These are phyloP conservation scores for Embiotoca jacksoni DNA, from an alignment of 2,113 vertebrate genomes.

Conservation along the genomic window DNA sequence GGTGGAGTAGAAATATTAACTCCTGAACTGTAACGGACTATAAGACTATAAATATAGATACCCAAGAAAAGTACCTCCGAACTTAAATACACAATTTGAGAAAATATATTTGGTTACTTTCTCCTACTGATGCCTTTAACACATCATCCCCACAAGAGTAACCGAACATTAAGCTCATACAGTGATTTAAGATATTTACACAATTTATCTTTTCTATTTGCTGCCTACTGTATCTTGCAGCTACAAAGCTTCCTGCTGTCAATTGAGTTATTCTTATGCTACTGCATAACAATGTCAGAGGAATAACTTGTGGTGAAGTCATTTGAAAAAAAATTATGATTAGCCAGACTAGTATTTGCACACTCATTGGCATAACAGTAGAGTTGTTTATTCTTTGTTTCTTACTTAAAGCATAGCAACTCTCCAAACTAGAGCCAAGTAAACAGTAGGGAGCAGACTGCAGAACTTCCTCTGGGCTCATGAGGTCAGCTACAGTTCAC, in stretches of 20 bases:
- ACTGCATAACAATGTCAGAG: conserved; percentile 60
- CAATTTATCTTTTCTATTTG: background rate
- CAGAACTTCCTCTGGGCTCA: conserved; percentile 51
- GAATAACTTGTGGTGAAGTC: conserved; percentile 59
- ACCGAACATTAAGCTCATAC: background rate
- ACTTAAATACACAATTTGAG: background rate
- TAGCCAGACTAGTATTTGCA: conserved; percentile 52
- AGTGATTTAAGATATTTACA: background rate
- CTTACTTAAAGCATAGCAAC: conserved; percentile 42
- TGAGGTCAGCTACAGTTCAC: conserved; percentile 73
- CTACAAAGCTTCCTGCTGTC: conserved; percentile 45
- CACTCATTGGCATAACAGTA: conserved; percentile 36
- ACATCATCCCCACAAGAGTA: background rate
- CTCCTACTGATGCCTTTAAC: background rate
- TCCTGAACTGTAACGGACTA: too few species aligned
- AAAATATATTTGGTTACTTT: background rate
- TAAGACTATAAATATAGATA: background rate
- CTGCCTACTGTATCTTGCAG: conserved; percentile 29
- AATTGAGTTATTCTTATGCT: conserved; percentile 44
- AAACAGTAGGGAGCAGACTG: conserved; percentile 37
- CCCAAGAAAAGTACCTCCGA: background rate
- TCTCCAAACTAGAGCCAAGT: conserved; percentile 42
- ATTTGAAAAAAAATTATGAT: conserved; percentile 70
- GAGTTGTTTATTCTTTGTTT: conserved; percentile 51
- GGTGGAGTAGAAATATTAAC: too few species aligned